phyloP scores from a whole-genome alignment of 2,888 invertebrate species.

The Drosophila ustulata region DNA sequence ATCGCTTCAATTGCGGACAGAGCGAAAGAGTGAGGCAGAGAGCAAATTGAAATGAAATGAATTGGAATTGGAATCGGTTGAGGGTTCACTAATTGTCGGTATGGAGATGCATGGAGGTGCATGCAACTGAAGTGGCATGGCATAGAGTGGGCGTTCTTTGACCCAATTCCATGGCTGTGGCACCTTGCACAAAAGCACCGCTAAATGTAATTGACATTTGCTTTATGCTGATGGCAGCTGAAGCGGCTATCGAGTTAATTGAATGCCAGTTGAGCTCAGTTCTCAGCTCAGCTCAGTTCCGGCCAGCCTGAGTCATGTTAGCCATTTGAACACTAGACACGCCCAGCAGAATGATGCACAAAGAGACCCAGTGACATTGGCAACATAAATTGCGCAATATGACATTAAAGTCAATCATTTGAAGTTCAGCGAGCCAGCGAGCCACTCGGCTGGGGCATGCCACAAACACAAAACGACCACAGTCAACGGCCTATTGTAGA shows the following conservation, averaged over 20 bases:
- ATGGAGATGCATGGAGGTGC: not conserved
- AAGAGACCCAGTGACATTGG: slow-evolving; percentile 2
- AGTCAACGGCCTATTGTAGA: slow-evolving; percentile 2
- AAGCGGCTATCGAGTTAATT: slow-evolving; percentile 63
- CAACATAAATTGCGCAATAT: slow-evolving; percentile 59
- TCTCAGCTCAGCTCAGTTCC: slow-evolving; percentile 17
- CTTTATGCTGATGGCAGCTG: slow-evolving; percentile 37
- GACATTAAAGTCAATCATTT: slow-evolving; percentile 75
- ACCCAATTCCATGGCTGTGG: slow-evolving; percentile 34
- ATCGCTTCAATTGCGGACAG: slow-evolving; percentile 20
- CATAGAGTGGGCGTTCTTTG: slow-evolving; percentile 22
- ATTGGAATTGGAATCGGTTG: slow-evolving; percentile 14
- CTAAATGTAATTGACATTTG: slow-evolving; percentile 59
- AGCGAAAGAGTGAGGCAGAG: not conserved
- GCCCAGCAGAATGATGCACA: slow-evolving; percentile 12
- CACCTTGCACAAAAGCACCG: slow-evolving; percentile 40
- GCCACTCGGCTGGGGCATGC: not conserved
- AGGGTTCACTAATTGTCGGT: slow-evolving; percentile 31
- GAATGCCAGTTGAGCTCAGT: slow-evolving; percentile 45
- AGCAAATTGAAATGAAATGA: slow-evolving; percentile 8
- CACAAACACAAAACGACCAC: slow-evolving; percentile 16
- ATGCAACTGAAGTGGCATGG: not conserved
- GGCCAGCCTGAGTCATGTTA: slow-evolving; percentile 25
- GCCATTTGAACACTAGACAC: slow-evolving; percentile 32
- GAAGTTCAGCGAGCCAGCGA: slow-evolving; percentile 24